These are phyloP conservation scores for Epizoanthus scotinus DNA, from an alignment of 92 coral and sea anemone species.

Conservation along the genomic window DNA sequence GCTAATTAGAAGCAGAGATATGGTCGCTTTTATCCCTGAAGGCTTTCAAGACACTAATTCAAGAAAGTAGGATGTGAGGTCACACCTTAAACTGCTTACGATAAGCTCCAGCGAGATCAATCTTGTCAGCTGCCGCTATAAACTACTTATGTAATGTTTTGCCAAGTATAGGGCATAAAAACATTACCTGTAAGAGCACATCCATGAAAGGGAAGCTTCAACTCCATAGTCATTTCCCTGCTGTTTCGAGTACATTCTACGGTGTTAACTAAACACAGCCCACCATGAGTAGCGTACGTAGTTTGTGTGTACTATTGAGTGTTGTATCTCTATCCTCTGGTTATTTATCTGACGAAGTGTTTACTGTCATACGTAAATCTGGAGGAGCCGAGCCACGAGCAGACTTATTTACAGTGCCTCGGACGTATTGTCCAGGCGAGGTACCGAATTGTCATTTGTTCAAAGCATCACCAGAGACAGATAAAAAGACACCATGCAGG, in stretches of 20 bases:
- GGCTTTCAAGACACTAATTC: background rate
- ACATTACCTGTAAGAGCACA: background rate
- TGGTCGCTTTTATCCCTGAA: background rate
- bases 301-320: background rate
- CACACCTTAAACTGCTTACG: conserved; percentile 9
- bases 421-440: background rate
- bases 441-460: conserved; percentile 16
- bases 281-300: background rate
- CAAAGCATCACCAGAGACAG: background rate
- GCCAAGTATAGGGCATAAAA: background rate
- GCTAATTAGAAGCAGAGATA: no score
- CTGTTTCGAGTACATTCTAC: background rate
- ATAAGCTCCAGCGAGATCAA: conserved; percentile 4
- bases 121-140: conserved; percentile 10
- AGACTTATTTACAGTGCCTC: conserved; percentile 19
- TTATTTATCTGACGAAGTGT: conserved; percentile 9
- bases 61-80: conserved; percentile 23
- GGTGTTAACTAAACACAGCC: background rate
- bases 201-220: background rate
- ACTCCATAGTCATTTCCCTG: background rate
- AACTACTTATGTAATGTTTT: background rate
- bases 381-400: conserved; percentile 1
- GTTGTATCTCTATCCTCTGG: background rate
- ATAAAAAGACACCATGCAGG: background rate
- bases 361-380: conserved; percentile 13